phyloP scores from a whole-genome alignment of 2,797 vertebrate species.

The Cebuella pygmaea region DNA sequence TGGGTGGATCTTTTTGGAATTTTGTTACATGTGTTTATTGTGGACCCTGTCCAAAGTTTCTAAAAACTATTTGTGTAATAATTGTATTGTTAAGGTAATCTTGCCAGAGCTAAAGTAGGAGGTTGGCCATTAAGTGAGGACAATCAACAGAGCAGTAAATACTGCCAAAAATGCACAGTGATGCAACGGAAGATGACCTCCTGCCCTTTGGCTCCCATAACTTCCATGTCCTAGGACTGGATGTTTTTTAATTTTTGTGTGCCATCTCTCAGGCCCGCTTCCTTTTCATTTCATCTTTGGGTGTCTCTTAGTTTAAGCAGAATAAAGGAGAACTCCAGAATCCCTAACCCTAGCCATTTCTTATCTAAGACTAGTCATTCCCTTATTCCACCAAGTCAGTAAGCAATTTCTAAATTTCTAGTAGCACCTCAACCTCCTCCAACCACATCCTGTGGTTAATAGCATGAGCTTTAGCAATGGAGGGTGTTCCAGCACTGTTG shows the following conservation, averaged over 20 bases:
- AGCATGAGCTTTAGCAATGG: background rate
- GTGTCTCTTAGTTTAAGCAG: background rate
- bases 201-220: background rate
- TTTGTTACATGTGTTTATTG: background rate
- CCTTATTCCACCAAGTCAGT: background rate
- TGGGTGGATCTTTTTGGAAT: background rate
- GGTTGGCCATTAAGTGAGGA: background rate
- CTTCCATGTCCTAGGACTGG: background rate
- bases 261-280: background rate
- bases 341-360: background rate
- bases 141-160: background rate
- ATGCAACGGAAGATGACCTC: background rate
- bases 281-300: background rate
- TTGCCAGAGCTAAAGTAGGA: background rate
- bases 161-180: background rate
- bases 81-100: slow-evolving; percentile 10
- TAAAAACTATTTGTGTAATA: background rate
- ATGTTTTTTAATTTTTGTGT: background rate
- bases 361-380: background rate
- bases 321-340: background rate
- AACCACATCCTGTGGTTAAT: background rate
- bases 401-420: background rate
- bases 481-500: background rate
- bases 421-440: background rate
- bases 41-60: background rate